phyloP scores from a whole-genome alignment of 2,797 vertebrate species.

The Argyrosomus regius region DNA sequence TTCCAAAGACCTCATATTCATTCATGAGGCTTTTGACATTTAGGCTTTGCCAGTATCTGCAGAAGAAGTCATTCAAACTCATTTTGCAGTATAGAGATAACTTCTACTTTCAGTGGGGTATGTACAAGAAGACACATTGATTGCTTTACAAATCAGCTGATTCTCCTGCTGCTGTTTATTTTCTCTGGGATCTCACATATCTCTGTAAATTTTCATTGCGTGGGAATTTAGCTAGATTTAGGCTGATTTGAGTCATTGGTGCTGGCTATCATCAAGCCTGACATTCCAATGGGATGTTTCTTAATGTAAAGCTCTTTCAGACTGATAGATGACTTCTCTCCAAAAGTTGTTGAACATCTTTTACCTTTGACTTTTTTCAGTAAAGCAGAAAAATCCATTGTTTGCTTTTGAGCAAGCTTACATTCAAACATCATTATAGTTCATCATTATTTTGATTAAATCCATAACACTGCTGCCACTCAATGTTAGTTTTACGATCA shows the following conservation, averaged over 20 bases:
- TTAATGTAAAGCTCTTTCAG: not conserved
- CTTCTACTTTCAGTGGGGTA: too few relatives aligned
- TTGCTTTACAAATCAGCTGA: not conserved
- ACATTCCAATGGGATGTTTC: not conserved
- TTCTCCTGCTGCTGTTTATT: not conserved
- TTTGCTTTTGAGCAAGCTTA: not conserved
- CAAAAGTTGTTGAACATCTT: not conserved
- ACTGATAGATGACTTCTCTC: not conserved
- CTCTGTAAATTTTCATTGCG: not conserved
- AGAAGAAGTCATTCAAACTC: conserved; percentile 13
- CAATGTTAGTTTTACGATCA: not conserved
- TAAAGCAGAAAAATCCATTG: not conserved
- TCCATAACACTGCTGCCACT: not conserved
- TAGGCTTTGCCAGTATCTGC: conserved; percentile 19
- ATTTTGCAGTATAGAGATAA: not conserved
- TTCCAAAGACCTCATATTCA: conserved; percentile 16
- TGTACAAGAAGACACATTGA: not conserved
- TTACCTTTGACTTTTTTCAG: not conserved
- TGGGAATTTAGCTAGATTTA: not conserved
- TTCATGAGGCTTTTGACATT: conserved; percentile 47
- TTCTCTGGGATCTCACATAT: not conserved
- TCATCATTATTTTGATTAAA: not conserved
- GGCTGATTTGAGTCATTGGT: not conserved
- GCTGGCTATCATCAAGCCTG: not conserved
- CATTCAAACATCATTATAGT: not conserved